Evolutionary conservation across 2,797 vertebrate genomes (phyloP), one percentile per base, ranked within the genome.

Genomic region (Anguilla obscura): DNA sequence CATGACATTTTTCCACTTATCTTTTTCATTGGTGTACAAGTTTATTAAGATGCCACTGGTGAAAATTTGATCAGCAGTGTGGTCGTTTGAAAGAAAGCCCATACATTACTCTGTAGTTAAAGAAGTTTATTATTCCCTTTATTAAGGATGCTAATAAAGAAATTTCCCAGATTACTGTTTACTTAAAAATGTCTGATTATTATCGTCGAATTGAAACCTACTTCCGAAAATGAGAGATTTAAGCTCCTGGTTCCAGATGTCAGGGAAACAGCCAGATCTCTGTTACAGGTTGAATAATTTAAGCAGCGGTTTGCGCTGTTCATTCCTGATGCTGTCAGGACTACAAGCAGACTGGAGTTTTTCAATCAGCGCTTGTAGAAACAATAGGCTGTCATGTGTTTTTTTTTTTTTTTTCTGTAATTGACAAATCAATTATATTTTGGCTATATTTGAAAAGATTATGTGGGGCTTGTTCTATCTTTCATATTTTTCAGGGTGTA

Each of bases 301-400:
- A 79, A 79, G 74, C 12, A 5, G 36, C 5, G 12, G 33, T 1
- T 45, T 45, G 4, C 74, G 16, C 4, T 36, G 74, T 36, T 79
- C 40, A 79, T 79, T 79, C 21, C 74, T 45, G 74, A 79, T 79
- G 74, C 74, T 3, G 74, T 40, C 74, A 79, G 74, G 33, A 79
- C 74, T 24, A 40, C 74, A 79, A 21, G 74, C 74, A 16, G 74
- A 21, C 71, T 74, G 71, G 30, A 74, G 71, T 16, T 36, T 79
- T 79, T 40, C 33, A 79, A 36, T 40, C 12, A 16, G 12, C 18
- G 40, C 74, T 79, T 5, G 3, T 40, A 79, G 74, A 36, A 79
- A 40, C 10, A 79, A 40, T 79, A 79, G 18, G 16, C 16, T 74
- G 21, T 16, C 71, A 3, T 27, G 27, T 10, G 66, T n/a, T 6